phyloP scores from a whole-genome alignment of 2,113 vertebrate genomes.

The Trichomycterus rosablanca region DNA sequence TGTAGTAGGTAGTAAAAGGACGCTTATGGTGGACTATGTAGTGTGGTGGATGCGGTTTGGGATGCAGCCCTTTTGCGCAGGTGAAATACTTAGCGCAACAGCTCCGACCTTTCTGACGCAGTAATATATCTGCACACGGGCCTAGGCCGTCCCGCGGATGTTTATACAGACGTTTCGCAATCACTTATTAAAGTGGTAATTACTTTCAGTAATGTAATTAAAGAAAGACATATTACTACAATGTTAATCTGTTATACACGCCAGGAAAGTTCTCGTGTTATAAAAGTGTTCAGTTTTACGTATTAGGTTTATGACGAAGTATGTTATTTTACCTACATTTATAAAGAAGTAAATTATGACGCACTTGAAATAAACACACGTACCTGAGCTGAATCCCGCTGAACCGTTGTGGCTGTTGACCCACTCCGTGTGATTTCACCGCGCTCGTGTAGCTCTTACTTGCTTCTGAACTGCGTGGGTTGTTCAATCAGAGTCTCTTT shows the following conservation, averaged over 20 bases:
- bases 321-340: not conserved
- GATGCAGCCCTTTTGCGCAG: slow-evolving; percentile 49
- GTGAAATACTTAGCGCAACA: slow-evolving; percentile 55
- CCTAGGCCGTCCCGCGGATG: not conserved
- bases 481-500: slow-evolving; percentile 41
- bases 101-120: slow-evolving; percentile 67
- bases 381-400: not conserved
- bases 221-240: not conserved
- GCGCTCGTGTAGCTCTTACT: too few relatives aligned
- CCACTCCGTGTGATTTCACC: not conserved
- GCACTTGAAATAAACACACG: slow-evolving; percentile 10
- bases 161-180: slow-evolving; percentile 11
- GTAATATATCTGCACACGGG: slow-evolving; percentile 36
- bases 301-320: not conserved
- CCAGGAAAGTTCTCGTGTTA: not conserved
- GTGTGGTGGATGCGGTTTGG: not conserved
- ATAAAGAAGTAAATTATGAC: not conserved
- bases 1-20: too few relatives aligned
- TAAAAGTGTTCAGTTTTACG: not conserved
- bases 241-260: not conserved
- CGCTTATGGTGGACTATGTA: not conserved
- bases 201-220: not conserved
- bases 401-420: not conserved
- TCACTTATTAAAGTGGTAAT: not conserved
- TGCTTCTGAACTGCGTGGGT: slow-evolving; percentile 45